Base-by-base conservation (phyloP, 2,797 vertebrate species). In the Enteromius viviparus region DNA sequence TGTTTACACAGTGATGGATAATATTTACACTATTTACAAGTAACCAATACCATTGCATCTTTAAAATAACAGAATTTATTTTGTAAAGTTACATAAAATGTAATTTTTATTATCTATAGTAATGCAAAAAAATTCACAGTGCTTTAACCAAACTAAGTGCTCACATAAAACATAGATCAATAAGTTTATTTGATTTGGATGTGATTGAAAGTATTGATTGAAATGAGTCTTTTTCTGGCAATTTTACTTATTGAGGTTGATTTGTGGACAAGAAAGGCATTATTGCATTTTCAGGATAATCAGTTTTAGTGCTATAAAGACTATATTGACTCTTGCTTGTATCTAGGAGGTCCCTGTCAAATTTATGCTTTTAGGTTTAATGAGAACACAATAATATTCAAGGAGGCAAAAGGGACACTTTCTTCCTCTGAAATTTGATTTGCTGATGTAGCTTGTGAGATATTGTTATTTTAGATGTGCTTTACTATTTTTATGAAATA, bases 201-300 rank as follows among this genome's bases (percentile, higher is more conserved):
- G 1, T 14, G 51, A 53, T 21, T 37, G 34, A 34, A 34, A 34
- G 34, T 34, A 34, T 34, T n/a, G 72, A 53, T 21, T 37, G 11
- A 76, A 58, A 76, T 58, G 23, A 40, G 32, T 58, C 21, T 1
- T 9, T 58, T 58, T 40, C 51, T 76, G 51, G 1, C 53, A 23
- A 14, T 76, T 23, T 76, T 34, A 58, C 32, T 53, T 1, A 58
- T 26, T 40, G 21, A 58, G 21, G 12, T 23, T 55, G 72, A 75
- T 58, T 55, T 58, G 34, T 76, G 72, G 51, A 58, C 51, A 14
- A 76, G 51, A 12, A 34, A 40, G 49, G 51, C 72, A 40, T 76
- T 76, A 40, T 40, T 76, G 51, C 12, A 76, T 58, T 76, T 32
- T 40, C 53, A 58, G 51, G 34, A 58, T 76, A 55, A 58, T 58